Evolutionary conservation across 1,140 invertebrate genomes (phyloP).

Genomic region (Helicoverpa armigera): DNA sequence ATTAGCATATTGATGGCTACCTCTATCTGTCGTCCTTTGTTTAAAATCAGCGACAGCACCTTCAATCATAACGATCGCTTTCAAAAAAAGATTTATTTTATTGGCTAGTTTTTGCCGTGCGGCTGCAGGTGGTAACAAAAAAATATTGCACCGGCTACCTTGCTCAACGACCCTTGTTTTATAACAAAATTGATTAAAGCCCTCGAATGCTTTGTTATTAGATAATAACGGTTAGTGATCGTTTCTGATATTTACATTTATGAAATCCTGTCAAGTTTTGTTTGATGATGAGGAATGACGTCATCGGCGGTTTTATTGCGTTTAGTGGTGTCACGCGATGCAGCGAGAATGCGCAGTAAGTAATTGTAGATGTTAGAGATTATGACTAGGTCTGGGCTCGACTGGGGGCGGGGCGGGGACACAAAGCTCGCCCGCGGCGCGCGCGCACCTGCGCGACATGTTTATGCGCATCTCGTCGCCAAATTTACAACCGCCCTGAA

Average conservation of each 20-base stretch:
- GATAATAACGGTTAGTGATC: constrained; percentile 18
- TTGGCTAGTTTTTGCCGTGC: constrained; percentile 70
- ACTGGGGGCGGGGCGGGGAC: constrained; percentile 36
- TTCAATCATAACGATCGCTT: constrained; percentile 81
- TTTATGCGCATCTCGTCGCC: constrained; percentile 75
- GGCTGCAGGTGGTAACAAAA: constrained; percentile 77
- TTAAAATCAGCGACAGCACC: constrained; percentile 84
- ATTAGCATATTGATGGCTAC: constrained; percentile 84
- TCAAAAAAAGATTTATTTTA: constrained; percentile 80
- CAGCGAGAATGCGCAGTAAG: background rate
- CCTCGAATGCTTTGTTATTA: background rate
- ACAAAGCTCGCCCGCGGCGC: constrained; percentile 75
- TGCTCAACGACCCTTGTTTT: constrained; percentile 44
- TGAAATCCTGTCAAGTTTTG: background rate
- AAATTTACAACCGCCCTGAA: constrained; percentile 74
- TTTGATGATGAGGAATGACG: background rate
- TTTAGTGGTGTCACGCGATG: background rate
- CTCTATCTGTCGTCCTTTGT: constrained; percentile 82
- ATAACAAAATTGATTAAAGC: constrained; percentile 45
- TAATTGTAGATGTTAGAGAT: background rate
- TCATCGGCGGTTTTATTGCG: background rate
- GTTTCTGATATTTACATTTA: constrained; percentile 14
- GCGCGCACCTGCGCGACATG: constrained; percentile 75
- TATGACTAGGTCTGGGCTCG: background rate
- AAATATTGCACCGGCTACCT: constrained; percentile 53